Evolutionary conservation across 1,140 invertebrate genomes (phyloP), one percentile per base, ranked within the genome.

Genomic region (Drosophila kepulauana): DNA sequence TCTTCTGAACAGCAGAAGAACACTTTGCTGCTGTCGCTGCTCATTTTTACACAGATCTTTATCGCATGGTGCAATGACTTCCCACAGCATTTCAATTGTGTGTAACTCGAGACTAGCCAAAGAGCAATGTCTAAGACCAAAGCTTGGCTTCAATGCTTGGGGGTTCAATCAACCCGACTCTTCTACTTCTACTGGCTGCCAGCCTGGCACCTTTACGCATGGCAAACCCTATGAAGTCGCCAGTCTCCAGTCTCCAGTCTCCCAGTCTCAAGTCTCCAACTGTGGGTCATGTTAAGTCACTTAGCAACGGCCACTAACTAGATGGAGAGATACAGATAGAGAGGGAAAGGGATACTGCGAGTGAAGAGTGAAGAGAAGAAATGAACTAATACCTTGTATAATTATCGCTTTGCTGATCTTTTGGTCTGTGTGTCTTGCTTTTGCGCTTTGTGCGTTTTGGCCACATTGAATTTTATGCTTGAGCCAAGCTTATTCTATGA

Each of bases 381-480:
- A 75, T 88, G 61, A 88, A 81, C 73, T 88, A 87, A 88, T 88
- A 88, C 81, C 80, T 85, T 69, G 78, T 89, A 79, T 89, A 89
- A 89, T 89, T 89, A 89, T 89, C 85, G 86, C 85, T 81, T 89
- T 89, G 81, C 82, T 81, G 82, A 86, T 86, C 82, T 82, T 64
- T 73, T 88, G 76, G 65, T 79, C 62, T 78, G 54, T 79, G 67
- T 78, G 54, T 79, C 63, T 66, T 69, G 75, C 66, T 52, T 25
- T 49, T 45, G 56, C 38, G 67, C 43, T 67, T 51, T 51, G 82
- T 69, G 61, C 61, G 71, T 78, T 78, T 74, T 30, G 58, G 75
- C 78, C 71, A 59, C 82, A 82, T 81, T 85, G 71, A 70, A 69
- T 87, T 87, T 88, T 79, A 88, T 69, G 73, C 51, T 79, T 75